Evolutionary conservation across 2,888 invertebrate species (phyloP).

Genomic region (Caenorhabditis afra): DNA sequence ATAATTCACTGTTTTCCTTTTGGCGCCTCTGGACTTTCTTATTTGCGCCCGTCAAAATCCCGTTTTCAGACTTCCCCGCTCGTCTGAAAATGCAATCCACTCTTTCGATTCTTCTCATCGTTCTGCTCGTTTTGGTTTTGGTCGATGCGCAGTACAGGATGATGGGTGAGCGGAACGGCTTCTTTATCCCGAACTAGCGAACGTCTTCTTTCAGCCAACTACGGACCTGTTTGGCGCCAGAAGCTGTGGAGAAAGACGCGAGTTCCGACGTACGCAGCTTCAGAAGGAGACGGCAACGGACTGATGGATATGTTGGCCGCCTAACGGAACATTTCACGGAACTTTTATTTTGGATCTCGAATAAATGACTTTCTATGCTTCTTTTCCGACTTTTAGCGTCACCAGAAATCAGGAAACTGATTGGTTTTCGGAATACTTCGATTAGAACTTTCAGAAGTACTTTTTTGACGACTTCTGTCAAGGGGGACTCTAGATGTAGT

Average conservation of each 20-base stretch:
- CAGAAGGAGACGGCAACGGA: conserved; percentile 2
- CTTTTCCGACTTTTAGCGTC: too few species aligned
- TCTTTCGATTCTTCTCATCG: conserved; percentile 15
- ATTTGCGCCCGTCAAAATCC: too few species aligned
- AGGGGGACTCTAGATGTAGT: too few species aligned
- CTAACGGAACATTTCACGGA: neutral
- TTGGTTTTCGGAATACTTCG: too few species aligned
- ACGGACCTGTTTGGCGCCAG: conserved; percentile 55
- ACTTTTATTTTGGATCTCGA: neutral
- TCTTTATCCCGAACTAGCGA: neutral
- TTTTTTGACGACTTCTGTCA: too few species aligned
- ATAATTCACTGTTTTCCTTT: too few species aligned
- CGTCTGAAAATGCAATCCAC: conserved; percentile 20
- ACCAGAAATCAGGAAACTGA: too few species aligned
- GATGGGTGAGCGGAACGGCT: conserved; percentile 35
- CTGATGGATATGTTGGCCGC: conserved; percentile 22
- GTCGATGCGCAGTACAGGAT: conserved; percentile 56
- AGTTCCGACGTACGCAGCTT: conserved; percentile 4
- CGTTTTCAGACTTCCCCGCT: neutral
- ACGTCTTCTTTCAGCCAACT: conserved; percentile 45
- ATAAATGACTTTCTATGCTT: too few species aligned
- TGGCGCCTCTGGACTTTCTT: too few species aligned
- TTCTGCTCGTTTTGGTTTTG: conserved; percentile 33
- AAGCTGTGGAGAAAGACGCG: conserved; percentile 51
- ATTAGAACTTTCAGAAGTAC: too few species aligned